Evolutionary conservation across 2,797 vertebrate genomes (phyloP).

Genomic region (Mormyrus proboscirostris): DNA sequence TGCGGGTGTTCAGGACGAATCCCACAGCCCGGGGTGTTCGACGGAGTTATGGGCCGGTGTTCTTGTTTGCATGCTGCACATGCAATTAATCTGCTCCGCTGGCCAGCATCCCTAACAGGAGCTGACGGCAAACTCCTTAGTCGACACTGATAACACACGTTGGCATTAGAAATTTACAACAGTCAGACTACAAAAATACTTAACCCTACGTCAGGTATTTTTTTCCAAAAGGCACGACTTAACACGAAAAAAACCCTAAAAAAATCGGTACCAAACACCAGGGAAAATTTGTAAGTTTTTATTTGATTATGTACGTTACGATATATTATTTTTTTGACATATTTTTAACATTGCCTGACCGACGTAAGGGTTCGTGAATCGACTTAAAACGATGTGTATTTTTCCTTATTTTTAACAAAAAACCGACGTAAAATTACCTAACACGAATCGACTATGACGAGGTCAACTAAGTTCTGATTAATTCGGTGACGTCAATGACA

Average conservation of each 20-base stretch:
- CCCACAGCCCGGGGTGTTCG: background rate
- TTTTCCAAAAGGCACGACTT: background rate
- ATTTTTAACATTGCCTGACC: background rate
- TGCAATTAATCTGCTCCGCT: background rate
- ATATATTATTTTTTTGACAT: background rate
- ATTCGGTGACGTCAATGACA: background rate
- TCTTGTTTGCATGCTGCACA: background rate
- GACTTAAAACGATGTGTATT: background rate
- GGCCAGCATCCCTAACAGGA: background rate
- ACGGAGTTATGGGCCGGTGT: background rate
- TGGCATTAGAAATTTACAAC: background rate
- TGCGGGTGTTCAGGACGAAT: background rate
- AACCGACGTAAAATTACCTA: background rate
- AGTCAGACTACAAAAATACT: background rate
- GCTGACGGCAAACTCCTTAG: background rate
- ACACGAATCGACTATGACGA: background rate
- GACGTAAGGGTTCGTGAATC: background rate
- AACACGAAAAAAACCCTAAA: background rate
- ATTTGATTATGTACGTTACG: background rate
- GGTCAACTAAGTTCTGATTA: background rate
- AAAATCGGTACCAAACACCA: background rate
- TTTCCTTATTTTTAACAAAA: background rate
- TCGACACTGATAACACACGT: background rate
- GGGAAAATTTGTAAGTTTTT: background rate
- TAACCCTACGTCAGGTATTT: background rate